Base-by-base conservation (phyloP, 1,140 invertebrate genomes). In the Drosophila takahashii region DNA sequence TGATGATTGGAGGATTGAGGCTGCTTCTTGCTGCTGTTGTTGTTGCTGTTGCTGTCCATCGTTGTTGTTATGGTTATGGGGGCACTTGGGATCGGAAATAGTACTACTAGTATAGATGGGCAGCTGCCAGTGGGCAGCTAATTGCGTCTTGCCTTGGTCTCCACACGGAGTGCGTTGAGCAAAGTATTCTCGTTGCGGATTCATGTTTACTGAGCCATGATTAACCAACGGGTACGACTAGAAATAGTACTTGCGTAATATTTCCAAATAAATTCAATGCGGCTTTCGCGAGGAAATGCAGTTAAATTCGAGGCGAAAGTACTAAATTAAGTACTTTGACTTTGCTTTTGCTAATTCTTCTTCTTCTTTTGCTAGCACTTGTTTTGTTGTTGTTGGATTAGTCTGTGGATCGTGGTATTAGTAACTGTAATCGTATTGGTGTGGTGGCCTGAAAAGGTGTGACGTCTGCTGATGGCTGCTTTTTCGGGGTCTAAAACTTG, bases 181-280 rank as follows among this genome's bases (percentile, higher is more conserved):
- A 90, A 92, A 92, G 90, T 85, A 77, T 92, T 93, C 91, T 92
- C 93, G 95, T 93, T 94, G 91, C 89, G 92, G 93, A 94, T 93
- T 94, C 95, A 95, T 95, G 70, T 93, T 95, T 95, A 96, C 93
- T 94, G 95, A 95, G 94, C 95, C 95, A 96, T 96, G 94, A 95
- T 95, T 95, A 93, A 87, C 57, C 80, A 87, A 70, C 67, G 39
- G 77, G 69, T 79, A 78, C 70, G 70, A 58, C 72, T 66, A 89
- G 84, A 89, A 89, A 89, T 89, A 89, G 69, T 89, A 89, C 84
- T 89, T 89, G 60, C 84, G 84, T 89, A 89, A 89, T 85, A 89
- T 89, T 89, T 89, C 84, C 80, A 89, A 89, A 85, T n/a, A 79
- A 37, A 18, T 70, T 27, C 16, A 77, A 27, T 51, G 44, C 44